phyloP scores from a whole-genome alignment of 2,797 vertebrate species.

The Uromys caudimaculatus region DNA sequence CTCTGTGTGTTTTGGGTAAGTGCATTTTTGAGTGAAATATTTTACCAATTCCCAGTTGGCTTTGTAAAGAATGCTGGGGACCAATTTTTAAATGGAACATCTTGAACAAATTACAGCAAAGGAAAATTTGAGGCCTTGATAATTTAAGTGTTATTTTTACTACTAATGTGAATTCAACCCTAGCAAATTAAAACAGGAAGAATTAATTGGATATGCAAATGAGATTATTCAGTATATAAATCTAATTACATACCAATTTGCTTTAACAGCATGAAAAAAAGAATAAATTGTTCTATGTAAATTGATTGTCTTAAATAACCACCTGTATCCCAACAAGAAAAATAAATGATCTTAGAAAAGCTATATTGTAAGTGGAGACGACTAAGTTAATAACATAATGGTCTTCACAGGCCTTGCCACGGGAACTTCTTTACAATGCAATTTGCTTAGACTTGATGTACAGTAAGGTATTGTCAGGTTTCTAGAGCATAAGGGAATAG shows the following conservation, averaged over 20 bases:
- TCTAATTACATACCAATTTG: constrained; percentile 92
- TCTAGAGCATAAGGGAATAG: background rate
- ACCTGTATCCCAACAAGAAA: constrained; percentile 84
- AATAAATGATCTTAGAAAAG: constrained; percentile 67
- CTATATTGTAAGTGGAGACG: constrained; percentile 48
- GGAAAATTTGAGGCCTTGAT: constrained; percentile 84
- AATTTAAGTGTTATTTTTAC: constrained; percentile 88
- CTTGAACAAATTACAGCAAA: constrained; percentile 84
- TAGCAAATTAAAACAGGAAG: constrained; percentile 91
- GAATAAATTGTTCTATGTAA: constrained; percentile 85
- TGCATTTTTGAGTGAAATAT: constrained; percentile 22
- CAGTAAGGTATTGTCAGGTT: background rate
- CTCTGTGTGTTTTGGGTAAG: background rate
- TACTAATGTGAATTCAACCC: constrained; percentile 89
- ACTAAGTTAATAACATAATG: constrained; percentile 30
- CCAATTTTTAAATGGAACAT: constrained; percentile 81
- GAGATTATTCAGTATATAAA: constrained; percentile 92
- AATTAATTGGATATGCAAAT: constrained; percentile 93
- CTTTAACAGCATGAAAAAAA: constrained; percentile 89
- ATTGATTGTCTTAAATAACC: constrained; percentile 85
- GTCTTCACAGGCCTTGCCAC: constrained; percentile 38
- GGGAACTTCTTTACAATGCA: background rate
- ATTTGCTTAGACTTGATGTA: constrained; percentile 44
- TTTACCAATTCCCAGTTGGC: constrained; percentile 3
- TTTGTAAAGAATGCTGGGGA: constrained; percentile 66